Percentiles rank a stretch among this genome's conserved stretches.
These are phyloP conservation scores for Cinclus mexicanus DNA, from an alignment of 2,113 vertebrate genomes.

Conservation along the genomic window DNA sequence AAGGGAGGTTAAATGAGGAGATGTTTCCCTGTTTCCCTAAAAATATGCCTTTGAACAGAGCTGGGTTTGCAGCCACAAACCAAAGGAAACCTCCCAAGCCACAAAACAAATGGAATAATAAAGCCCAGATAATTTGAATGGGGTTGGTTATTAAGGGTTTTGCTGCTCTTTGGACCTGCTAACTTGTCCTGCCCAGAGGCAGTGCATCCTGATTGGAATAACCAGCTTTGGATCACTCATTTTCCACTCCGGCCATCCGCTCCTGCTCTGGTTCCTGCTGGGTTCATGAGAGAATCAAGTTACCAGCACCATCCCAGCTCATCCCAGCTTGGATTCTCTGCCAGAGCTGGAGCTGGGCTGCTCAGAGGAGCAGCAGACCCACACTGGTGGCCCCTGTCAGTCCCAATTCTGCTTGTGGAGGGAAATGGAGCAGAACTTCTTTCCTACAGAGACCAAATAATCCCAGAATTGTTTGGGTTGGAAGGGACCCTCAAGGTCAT, in stretches of 20 bases:
- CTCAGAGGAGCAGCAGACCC: neutral
- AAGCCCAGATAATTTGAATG: neutral
- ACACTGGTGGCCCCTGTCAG: neutral
- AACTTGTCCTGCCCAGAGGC: neutral
- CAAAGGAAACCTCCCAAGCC: conserved; percentile 12
- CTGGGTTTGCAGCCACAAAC: conserved; percentile 24
- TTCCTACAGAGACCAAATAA: neutral
- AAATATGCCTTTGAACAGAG: neutral
- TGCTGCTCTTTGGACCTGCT: neutral
- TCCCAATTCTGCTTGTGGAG: neutral
- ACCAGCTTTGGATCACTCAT: fast-evolving
- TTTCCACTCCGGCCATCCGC: neutral
- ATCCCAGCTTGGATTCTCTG: neutral
- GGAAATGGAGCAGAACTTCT: neutral
- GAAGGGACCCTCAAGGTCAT: neutral
- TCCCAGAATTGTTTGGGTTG: neutral
- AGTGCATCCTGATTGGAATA: neutral
- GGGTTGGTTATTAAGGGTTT: neutral
- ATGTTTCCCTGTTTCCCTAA: neutral
- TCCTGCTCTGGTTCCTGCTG: neutral
- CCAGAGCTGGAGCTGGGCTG: neutral
- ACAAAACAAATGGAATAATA: neutral
- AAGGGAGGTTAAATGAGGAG: neutral
- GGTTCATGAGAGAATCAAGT: neutral
- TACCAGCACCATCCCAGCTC: neutral